phyloP scores from a whole-genome alignment of 2,797 vertebrate genomes.

The Odontamblyopus lacepedii region DNA sequence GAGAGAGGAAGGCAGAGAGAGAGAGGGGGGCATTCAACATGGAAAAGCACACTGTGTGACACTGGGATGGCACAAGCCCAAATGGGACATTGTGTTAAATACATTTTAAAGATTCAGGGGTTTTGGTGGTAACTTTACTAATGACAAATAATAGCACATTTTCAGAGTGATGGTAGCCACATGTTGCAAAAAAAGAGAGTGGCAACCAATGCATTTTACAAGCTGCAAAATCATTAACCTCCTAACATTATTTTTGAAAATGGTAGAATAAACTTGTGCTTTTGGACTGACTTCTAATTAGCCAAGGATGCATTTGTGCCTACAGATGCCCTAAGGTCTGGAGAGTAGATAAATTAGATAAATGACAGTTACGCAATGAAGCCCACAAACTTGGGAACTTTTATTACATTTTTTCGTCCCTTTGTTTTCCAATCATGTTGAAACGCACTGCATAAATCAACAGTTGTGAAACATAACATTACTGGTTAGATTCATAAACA shows the following conservation, averaged over 20 bases:
- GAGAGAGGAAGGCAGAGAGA: slow-evolving; percentile 24
- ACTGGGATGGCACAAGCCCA: not conserved
- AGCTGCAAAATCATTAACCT: not conserved
- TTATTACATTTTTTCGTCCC: not conserved
- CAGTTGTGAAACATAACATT: not conserved
- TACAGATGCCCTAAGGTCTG: too few species aligned
- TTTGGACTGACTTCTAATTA: too few species aligned
- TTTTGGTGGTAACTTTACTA: too few species aligned
- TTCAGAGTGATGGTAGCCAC: too few species aligned
- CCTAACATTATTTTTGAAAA: too few species aligned
- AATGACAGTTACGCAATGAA: too few species aligned
- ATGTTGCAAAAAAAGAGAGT: too few species aligned
- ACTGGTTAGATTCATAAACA: slow-evolving; percentile 6
- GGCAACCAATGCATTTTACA: not conserved
- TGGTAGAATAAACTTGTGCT: too few species aligned
- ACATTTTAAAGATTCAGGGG: not conserved
- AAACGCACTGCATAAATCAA: not conserved
- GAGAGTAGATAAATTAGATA: too few species aligned
- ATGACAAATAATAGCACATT: too few species aligned
- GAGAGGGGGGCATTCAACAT: slow-evolving; percentile 24
- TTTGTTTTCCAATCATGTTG: not conserved
- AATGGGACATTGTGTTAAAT: not conserved
- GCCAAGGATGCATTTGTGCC: too few species aligned
- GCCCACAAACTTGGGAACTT: not conserved
- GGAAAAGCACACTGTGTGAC: slow-evolving; percentile 18